Conservation (phyloP, 2,888 invertebrate species). For the Hipparchia sbordonii region DNA sequence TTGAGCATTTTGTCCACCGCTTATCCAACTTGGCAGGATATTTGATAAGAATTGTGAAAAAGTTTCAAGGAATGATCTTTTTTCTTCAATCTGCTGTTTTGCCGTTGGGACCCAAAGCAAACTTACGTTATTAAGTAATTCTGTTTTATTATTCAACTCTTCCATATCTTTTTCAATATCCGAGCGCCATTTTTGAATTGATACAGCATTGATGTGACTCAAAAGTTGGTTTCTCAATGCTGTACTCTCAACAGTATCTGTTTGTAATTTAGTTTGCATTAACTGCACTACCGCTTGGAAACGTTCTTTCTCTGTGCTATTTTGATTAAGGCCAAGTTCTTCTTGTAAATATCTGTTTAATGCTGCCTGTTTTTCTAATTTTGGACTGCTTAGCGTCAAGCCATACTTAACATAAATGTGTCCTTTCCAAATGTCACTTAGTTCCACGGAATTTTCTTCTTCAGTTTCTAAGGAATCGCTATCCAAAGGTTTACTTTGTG, state of each 20-base stretch:
- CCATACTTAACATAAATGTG: constrained; percentile 68
- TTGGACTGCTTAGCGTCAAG: constrained; percentile 56
- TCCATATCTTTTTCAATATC: constrained; percentile 64
- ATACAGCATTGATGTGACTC: constrained; percentile 59
- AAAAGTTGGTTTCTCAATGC: constrained; percentile 59
- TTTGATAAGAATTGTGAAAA: constrained; percentile 60
- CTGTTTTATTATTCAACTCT: constrained; percentile 65
- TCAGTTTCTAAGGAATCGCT: constrained; percentile 55
- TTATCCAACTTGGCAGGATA: constrained; percentile 47
- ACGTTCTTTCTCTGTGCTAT: constrained; percentile 67
- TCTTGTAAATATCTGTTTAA: constrained; percentile 61
- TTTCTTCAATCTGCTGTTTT: constrained; percentile 59
- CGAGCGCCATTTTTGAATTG: constrained; percentile 57
- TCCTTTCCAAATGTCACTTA: constrained; percentile 71
- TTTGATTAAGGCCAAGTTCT: constrained; percentile 61
- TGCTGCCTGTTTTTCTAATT: constrained; percentile 60
- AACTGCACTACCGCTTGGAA: constrained; percentile 65
- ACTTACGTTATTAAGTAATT: constrained; percentile 57
- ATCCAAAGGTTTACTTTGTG: constrained; percentile 44
- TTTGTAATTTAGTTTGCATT: constrained; percentile 59
- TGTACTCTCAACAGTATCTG: constrained; percentile 49
- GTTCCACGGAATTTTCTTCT: constrained; percentile 56
- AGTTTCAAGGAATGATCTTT: constrained; percentile 61
- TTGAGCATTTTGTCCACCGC: constrained; percentile 20
- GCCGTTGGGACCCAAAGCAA: constrained; percentile 59